Evolutionary conservation across 2,797 vertebrate species (phyloP), one percentile per base, ranked within the genome.

Genomic region (Girardinus metallicus): DNA sequence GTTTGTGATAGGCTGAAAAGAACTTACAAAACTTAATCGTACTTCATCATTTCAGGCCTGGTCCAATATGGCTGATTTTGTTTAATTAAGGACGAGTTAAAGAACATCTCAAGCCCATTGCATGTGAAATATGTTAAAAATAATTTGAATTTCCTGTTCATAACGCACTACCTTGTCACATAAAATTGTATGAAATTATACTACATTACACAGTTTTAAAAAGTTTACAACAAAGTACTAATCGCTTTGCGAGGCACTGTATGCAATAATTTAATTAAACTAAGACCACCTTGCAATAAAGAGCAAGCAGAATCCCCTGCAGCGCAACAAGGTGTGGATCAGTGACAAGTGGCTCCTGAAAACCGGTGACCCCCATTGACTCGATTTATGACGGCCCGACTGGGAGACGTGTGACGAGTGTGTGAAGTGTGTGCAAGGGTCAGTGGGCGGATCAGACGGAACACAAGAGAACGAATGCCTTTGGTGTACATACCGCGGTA

Each of bases 371-470:
- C 85, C 77, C 74, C 66, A 43, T 81, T 46, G 75, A 78, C 39
- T 75, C 87, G 85, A 93, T 94, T 92, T 90, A 90, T 70, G 84
- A 85, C 29, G 11, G 80, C 62, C 80, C 83, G 92, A 93, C 92
- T 86, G 77, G 0, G 90, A 92, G 91, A 87, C 90, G 92, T 88
- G 84, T 80, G 83, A 90, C 34, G 75, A 89, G 86, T 90, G 92
- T 94, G 92, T 93, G 90, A 91, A 93, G 89, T 93, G 91, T 93
- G 93, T 86, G 89, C 91, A 93, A 86, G 92, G 93, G 94, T 94
- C 93, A 92, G 87, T 80, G 85, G 91, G 91, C 4, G 81, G 87
- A 85, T 89, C 85, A 80, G 79, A 88, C 70, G 71, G 79, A 86
- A 86, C 49, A 79, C 36, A 6, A 36, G 79, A 85, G 85, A 83